Evolutionary conservation across 2,797 vertebrate genomes (phyloP).

Genomic region (Pseudotriccus pelzelni): DNA sequence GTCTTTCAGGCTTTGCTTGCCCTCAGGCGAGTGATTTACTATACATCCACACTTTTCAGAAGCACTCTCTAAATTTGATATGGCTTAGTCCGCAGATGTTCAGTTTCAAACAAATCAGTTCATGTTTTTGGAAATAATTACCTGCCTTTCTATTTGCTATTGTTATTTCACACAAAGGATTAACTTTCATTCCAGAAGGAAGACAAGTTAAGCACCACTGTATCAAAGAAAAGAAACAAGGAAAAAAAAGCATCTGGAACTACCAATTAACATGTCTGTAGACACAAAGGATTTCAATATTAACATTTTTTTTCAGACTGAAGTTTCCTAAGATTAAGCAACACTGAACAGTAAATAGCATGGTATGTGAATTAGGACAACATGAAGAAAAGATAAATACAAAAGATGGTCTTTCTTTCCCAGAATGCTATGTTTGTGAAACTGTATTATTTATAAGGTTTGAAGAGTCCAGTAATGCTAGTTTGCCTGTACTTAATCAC

Average conservation of each 20-base stretch:
- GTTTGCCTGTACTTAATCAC: background rate
- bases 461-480: background rate
- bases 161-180: slow-evolving; percentile 55
- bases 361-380: background rate
- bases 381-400: background rate
- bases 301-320: background rate
- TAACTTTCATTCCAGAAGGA: slow-evolving; percentile 39
- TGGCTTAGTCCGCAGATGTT: background rate
- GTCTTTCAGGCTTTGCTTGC: background rate
- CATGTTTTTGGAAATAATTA: slow-evolving; percentile 51
- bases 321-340: slow-evolving; percentile 20
- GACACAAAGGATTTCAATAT: slow-evolving; percentile 40
- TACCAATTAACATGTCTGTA: slow-evolving; percentile 31
- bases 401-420: background rate
- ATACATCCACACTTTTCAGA: background rate
- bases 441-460: background rate
- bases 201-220: slow-evolving; percentile 34
- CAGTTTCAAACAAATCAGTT: slow-evolving; percentile 26
- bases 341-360: background rate
- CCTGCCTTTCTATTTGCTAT: slow-evolving; percentile 57
- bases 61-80: background rate
- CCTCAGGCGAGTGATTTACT: background rate
- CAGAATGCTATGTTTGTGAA: background rate
- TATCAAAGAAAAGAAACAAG: slow-evolving; percentile 22
- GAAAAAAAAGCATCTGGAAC: background rate